Evolutionary conservation across 2,888 invertebrate species (phyloP), one percentile per base, ranked within the genome.

Genomic region (Asteroscopus sphinx): DNA sequence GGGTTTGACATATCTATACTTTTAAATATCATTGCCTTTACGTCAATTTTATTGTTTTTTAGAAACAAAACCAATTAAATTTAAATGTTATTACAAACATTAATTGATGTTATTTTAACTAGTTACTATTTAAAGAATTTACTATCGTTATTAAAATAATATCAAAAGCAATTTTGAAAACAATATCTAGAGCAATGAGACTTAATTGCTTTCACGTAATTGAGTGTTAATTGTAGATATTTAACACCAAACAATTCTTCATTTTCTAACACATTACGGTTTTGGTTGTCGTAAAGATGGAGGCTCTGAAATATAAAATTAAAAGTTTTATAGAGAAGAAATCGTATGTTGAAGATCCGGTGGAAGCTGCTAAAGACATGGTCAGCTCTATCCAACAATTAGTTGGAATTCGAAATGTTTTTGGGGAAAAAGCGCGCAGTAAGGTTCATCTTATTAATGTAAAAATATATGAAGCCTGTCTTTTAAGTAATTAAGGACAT

Each of bases 381-480:
- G 68, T 89, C 28, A 83, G 77, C 58, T 70, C 53, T 4, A 83
- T 89, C 3, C 83, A 85, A 66, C 70, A 64, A 35, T 49, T 86
- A 8, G 87, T 87, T 32, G 89, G 89, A 0, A 84, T 88, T 21
- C 77, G 73, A 37, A 84, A 89, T 45, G 77, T 87, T 0, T 89
- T 87, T 55, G 87, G 87, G 0, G 86, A 87, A 54, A 75, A 69
- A 12, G 53, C 79, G 17, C 70, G 59, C 0, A 79, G 86, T 79
- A 73, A 81, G 87, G 15, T 35, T 4, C 1, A 2, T 13, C 6
- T 40, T 13, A 3, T n/a, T 11, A n/a, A 30, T 30, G n/a, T 2
- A 30, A n/a, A 30, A 30, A 26, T 5, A 26, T 26, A 6, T 8
- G n/a, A 21, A 21, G 21, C 21, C 6, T 6, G 21, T 21, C 6